Conservation (phyloP, 2,888 invertebrate species). For the Rhingia campestris region DNA sequence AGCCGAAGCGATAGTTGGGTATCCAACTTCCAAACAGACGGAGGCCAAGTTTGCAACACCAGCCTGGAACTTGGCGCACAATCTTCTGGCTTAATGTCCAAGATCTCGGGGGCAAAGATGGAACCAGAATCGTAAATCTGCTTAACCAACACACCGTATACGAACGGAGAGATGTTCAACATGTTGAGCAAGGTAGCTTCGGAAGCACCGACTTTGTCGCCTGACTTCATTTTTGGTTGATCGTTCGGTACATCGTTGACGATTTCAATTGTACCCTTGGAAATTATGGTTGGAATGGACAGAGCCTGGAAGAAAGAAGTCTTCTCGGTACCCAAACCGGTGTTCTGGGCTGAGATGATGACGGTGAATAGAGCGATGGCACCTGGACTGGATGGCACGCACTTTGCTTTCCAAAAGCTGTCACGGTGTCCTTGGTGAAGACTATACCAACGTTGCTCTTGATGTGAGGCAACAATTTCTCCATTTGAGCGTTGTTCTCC, state of each 20-base stretch:
- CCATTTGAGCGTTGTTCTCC: no score
- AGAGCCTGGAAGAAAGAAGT: slow-evolving; percentile 99
- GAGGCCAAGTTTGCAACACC: slow-evolving; percentile 98
- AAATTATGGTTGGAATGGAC: slow-evolving; percentile 99
- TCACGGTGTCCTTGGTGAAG: slow-evolving; percentile 97
- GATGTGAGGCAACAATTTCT: no score
- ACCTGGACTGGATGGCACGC: slow-evolving; percentile 97
- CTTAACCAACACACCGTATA: slow-evolving; percentile 97
- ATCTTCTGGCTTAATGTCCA: slow-evolving; percentile 99
- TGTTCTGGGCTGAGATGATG: slow-evolving; percentile 99
- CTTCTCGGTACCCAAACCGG: slow-evolving; percentile 99
- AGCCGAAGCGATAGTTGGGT: slow-evolving; percentile 97
- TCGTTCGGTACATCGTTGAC: slow-evolving; percentile 99
- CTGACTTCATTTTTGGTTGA: slow-evolving; percentile 95
- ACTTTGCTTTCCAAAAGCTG: slow-evolving; percentile 97
- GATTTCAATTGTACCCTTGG: no score
- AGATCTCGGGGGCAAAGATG: slow-evolving; percentile 96
- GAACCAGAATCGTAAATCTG: slow-evolving; percentile 99
- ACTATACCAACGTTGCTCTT: slow-evolving; percentile 99
- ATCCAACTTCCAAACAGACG: slow-evolving; percentile 95
- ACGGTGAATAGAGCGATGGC: slow-evolving; percentile 98
- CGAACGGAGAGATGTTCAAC: slow-evolving; percentile 99
- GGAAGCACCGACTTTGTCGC: slow-evolving; percentile 99
- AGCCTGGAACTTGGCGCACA: slow-evolving; percentile 92
- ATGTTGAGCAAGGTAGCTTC: slow-evolving; percentile 99